Conservation (phyloP, 2,888 invertebrate genomes). For the Sinodicranocentrus sp. region DNA sequence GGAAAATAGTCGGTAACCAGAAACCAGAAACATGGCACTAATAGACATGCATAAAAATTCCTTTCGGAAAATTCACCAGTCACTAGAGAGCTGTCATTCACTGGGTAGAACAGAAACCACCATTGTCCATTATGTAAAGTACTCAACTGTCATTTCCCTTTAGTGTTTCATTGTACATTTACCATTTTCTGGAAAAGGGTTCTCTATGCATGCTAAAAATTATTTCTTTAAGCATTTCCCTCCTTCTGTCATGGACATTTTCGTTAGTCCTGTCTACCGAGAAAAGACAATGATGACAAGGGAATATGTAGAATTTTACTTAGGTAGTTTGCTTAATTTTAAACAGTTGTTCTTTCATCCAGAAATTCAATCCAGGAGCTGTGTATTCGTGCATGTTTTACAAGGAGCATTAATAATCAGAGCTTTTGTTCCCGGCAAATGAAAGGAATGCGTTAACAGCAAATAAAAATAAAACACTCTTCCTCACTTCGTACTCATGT, state of each 20-base stretch:
- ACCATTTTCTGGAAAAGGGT: background rate
- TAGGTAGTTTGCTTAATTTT: background rate
- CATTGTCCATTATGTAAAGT: conserved; percentile 20
- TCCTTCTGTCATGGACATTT: background rate
- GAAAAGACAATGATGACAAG: background rate
- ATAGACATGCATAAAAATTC: conserved; percentile 4
- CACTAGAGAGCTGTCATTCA: background rate
- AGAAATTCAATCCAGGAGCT: background rate
- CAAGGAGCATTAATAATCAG: background rate
- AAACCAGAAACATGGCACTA: background rate
- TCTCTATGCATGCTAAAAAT: background rate
- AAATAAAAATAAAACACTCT: conserved; percentile 2
- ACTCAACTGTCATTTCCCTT: background rate
- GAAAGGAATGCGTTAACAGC: conserved; percentile 3
- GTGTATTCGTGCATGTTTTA: background rate
- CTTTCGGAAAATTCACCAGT: background rate
- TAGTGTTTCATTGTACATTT: background rate
- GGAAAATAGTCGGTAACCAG: background rate
- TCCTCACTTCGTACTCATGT: background rate
- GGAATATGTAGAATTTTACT: background rate
- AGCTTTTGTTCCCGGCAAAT: background rate
- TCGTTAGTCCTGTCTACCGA: background rate
- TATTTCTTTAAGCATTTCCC: background rate
- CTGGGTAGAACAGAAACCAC: background rate
- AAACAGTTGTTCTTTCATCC: conserved; percentile 13